A percentile compares a stretch with the other conserved stretches of the same genome.
Evolutionary conservation across 2,797 vertebrate genomes (phyloP).

Genomic region (Poecilia velifera): DNA sequence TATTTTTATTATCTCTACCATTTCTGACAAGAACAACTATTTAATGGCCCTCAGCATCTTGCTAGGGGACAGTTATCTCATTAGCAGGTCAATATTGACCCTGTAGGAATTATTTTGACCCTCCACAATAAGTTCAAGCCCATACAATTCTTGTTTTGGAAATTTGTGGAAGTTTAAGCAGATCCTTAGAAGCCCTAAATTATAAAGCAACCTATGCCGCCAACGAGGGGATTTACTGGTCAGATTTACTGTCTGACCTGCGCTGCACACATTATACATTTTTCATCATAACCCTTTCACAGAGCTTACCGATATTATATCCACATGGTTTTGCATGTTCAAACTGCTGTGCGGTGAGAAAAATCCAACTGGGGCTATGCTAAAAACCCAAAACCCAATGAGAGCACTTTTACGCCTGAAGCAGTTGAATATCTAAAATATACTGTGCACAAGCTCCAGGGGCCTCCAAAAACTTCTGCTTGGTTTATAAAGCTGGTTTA

Average conservation of each 20-base stretch:
- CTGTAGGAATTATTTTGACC: not conserved
- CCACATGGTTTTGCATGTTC: not conserved
- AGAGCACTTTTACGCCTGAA: not conserved
- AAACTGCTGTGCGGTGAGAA: not conserved
- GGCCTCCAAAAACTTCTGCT: not conserved
- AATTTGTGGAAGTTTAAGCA: not conserved
- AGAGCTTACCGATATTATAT: not conserved
- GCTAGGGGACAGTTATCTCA: not conserved
- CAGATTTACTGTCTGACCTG: not conserved
- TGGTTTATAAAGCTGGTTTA: slow-evolving; percentile 4
- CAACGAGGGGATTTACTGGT: not conserved
- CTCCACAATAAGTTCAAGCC: not conserved
- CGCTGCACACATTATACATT: not conserved
- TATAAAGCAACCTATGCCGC: not conserved
- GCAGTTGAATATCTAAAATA: slow-evolving; percentile 14
- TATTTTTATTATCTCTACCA: not conserved
- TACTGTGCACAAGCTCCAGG: not conserved
- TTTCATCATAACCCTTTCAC: not conserved
- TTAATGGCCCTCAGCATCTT: not conserved
- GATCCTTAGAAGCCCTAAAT: not conserved
- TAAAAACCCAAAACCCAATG: not conserved
- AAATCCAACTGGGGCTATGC: not conserved
- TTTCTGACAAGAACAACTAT: not conserved
- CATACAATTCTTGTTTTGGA: not conserved
- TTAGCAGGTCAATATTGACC: not conserved